These are phyloP conservation scores for Allacma fusca DNA, from an alignment of 2,888 invertebrate genomes.

Conservation along the genomic window DNA sequence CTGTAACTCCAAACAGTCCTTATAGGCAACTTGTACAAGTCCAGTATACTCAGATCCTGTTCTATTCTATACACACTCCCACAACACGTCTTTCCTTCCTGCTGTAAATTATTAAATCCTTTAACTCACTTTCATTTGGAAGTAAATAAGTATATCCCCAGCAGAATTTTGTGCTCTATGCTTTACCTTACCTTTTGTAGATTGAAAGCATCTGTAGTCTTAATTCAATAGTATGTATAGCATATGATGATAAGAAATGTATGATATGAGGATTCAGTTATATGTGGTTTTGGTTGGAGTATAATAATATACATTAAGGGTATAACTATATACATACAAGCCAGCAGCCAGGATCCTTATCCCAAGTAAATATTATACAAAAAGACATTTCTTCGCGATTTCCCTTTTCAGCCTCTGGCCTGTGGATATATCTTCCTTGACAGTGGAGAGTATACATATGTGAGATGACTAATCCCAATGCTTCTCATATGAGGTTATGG, in stretches of 20 bases:
- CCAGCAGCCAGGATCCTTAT: background rate
- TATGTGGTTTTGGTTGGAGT: conserved; percentile 1
- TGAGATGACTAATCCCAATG: background rate
- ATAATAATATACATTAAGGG: too few species aligned
- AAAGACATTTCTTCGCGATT: conserved; percentile 1
- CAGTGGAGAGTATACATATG: background rate
- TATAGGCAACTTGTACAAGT: too few species aligned
- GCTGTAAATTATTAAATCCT: background rate
- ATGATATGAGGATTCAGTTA: background rate
- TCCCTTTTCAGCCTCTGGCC: background rate
- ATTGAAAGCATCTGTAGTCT: too few species aligned
- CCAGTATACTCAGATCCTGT: too few species aligned
- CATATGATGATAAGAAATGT: too few species aligned
- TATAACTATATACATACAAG: background rate
- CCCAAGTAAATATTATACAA: conserved; percentile 10
- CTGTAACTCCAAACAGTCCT: too few species aligned
- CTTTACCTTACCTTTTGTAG: too few species aligned
- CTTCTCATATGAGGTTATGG: background rate
- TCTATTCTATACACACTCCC: too few species aligned
- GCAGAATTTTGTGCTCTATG: background rate
- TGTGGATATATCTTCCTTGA: background rate
- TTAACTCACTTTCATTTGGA: conserved; percentile 31
- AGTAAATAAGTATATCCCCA: background rate
- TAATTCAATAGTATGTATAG: too few species aligned
- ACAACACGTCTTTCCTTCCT: background rate